These are phyloP conservation scores for Xiphorhynchus erythropygius DNA, from an alignment of 2,797 vertebrate genomes.

Conservation along the genomic window DNA sequence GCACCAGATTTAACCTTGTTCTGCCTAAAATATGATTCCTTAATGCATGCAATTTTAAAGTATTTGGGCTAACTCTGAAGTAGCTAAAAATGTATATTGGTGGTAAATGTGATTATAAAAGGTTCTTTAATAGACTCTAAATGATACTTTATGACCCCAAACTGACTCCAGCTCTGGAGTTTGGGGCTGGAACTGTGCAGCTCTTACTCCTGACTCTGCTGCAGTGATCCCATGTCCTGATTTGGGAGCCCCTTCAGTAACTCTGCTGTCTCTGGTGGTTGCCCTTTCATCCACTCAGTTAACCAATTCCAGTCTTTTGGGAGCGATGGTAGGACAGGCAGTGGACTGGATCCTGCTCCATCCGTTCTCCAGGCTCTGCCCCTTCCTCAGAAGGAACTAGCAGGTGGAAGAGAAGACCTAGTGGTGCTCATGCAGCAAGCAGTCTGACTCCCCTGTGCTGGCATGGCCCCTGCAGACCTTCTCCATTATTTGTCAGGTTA, in stretches of 20 bases:
- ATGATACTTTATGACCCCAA: conserved; percentile 1
- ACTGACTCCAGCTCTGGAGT: background rate
- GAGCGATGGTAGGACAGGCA: background rate
- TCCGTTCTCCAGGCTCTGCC: background rate
- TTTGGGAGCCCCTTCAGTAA: background rate
- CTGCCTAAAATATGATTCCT: conserved; percentile 67
- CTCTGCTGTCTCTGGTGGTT: background rate
- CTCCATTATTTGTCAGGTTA: background rate
- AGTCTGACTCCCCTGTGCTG: background rate
- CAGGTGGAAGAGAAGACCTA: background rate
- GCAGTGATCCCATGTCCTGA: background rate
- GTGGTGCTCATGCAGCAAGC: background rate
- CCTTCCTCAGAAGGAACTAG: background rate
- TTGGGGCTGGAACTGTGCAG: background rate
- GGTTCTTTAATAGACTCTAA: conserved; percentile 62
- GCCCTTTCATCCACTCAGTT: background rate
- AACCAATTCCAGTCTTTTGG: background rate
- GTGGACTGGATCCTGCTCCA: background rate
- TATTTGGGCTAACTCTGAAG: conserved; percentile 10
- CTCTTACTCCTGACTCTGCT: background rate
- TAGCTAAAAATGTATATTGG: conserved; percentile 25
- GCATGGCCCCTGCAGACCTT: background rate
- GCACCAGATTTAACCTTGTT: conserved; percentile 48
- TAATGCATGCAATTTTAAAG: conserved; percentile 62
- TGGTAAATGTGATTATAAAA: conserved; percentile 56